A percentile compares a stretch with the other conserved stretches of the same genome.
phyloP scores from a whole-genome alignment of 2,113 vertebrate genomes.

The Pteronura brasiliensis region DNA sequence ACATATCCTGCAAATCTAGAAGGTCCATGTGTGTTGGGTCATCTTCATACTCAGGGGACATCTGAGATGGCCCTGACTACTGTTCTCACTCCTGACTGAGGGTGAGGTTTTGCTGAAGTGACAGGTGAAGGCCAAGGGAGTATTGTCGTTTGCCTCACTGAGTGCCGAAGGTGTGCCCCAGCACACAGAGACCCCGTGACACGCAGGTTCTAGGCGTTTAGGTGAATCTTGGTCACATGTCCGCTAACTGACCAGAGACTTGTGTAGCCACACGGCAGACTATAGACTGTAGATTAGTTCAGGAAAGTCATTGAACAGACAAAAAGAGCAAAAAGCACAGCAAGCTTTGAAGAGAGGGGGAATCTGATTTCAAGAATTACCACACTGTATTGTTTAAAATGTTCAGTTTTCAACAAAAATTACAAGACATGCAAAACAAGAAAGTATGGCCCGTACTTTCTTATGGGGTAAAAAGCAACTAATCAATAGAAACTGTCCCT shows the following conservation, averaged over 20 bases:
- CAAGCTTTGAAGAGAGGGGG: neutral
- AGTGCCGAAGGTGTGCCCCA: neutral
- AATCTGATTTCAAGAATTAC: neutral
- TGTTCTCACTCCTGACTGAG: neutral
- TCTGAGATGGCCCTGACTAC: neutral
- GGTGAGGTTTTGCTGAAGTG: neutral
- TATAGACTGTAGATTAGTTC: neutral
- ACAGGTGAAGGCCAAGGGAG: neutral
- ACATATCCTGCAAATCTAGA: neutral
- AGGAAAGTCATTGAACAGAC: neutral
- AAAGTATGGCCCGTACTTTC: neutral
- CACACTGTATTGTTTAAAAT: neutral
- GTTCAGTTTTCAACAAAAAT: neutral
- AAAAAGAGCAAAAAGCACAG: neutral
- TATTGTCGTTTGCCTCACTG: neutral
- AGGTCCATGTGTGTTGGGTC: neutral
- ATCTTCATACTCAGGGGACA: neutral
- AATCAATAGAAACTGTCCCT: neutral
- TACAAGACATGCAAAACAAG: neutral
- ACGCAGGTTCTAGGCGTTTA: neutral
- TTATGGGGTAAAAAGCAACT: neutral
- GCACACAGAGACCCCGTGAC: neutral
- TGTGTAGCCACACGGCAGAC: neutral
- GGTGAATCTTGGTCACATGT: neutral
- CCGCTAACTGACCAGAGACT: neutral